These are phyloP conservation scores for Ramphastos sulfuratus DNA, from an alignment of 2,113 vertebrate species.

Conservation along the genomic window DNA sequence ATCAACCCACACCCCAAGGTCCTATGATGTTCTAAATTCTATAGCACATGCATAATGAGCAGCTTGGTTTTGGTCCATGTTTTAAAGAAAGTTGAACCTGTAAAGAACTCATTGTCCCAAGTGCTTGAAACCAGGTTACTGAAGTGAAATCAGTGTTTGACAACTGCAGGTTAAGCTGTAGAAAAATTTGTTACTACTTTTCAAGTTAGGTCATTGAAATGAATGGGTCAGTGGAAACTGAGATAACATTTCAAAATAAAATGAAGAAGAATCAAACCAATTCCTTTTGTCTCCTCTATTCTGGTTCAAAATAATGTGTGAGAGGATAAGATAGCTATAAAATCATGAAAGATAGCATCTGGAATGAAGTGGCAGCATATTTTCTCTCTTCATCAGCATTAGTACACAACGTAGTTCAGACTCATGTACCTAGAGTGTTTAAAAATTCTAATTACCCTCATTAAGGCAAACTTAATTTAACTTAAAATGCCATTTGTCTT, in stretches of 20 bases:
- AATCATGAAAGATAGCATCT: neutral
- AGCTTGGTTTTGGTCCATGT: neutral
- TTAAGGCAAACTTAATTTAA: neutral
- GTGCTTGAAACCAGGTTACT: neutral
- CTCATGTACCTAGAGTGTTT: neutral
- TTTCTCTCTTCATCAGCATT: neutral
- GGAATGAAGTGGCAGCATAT: neutral
- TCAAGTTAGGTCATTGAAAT: neutral
- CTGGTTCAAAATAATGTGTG: neutral
- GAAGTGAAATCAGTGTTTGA: neutral
- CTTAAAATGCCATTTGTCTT: neutral
- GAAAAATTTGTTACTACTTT: neutral
- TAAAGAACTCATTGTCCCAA: neutral
- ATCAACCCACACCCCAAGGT: too few species aligned
- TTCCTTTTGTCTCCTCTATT: neutral
- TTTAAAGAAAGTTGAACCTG: neutral
- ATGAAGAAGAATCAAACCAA: neutral
- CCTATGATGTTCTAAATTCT: neutral
- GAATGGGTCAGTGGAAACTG: neutral
- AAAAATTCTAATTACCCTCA: neutral
- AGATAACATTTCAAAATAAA: neutral
- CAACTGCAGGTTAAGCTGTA: neutral
- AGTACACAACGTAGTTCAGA: neutral
- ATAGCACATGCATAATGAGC: accelerated
- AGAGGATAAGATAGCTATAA: neutral